A percentile compares a stretch with the other conserved stretches of the same genome.
Conservation (phyloP, 2,888 invertebrate genomes). For the Lasioglossum figueresi region DNA sequence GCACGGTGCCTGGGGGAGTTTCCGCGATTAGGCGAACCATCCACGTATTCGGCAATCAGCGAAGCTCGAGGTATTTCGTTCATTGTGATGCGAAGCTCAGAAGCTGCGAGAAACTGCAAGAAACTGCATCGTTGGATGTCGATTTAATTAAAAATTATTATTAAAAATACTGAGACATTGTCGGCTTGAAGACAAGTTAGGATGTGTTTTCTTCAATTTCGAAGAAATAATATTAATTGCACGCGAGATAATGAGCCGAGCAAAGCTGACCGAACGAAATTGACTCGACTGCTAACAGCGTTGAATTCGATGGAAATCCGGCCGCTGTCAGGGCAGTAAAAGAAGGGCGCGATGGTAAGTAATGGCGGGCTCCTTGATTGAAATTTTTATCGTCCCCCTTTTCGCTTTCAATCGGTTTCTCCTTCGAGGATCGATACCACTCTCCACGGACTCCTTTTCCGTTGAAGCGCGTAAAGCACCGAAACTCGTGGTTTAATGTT, state of each 20-base stretch:
- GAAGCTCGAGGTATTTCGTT: background rate
- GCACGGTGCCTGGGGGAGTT: background rate
- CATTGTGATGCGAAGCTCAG: background rate
- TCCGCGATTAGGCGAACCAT: constrained; percentile 19
- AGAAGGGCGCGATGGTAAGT: constrained; percentile 28
- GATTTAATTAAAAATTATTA: no score
- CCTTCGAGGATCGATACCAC: constrained; percentile 44
- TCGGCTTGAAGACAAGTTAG: no score
- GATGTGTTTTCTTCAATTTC: no score
- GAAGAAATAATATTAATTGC: no score
- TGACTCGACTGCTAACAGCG: constrained; percentile 3
- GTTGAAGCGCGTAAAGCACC: background rate
- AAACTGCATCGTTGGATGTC: no score
- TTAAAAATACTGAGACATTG: no score
- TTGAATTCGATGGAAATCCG: constrained; percentile 44
- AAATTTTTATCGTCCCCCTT: constrained; percentile 64
- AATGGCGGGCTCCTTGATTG: constrained; percentile 52
- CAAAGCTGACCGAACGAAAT: background rate
- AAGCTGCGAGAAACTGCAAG: no score
- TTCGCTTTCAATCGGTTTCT: constrained; percentile 52
- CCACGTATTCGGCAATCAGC: constrained; percentile 25
- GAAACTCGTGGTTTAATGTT: constrained; percentile 58
- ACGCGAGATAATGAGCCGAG: background rate
- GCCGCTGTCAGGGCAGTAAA: constrained; percentile 45
- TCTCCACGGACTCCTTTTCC: constrained; percentile 3